Evolutionary conservation across 2,797 vertebrate species (phyloP).

Genomic region (Spea hammondii): DNA sequence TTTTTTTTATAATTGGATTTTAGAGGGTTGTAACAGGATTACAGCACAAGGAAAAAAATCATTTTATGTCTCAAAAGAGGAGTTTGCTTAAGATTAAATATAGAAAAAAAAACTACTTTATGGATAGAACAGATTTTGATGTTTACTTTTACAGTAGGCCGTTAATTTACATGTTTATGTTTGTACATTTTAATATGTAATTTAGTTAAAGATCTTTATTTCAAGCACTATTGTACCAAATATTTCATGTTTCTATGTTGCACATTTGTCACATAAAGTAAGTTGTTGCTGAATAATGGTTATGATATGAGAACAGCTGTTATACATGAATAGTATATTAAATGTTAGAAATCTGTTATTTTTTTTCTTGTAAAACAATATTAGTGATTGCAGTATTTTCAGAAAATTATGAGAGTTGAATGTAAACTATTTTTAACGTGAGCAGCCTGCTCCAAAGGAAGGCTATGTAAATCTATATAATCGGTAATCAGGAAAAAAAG

Average conservation of each 20-base stretch:
- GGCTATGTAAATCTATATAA: slow-evolving; percentile 69
- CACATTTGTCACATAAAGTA: slow-evolving; percentile 73
- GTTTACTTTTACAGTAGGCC: slow-evolving; percentile 82
- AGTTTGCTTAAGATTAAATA: slow-evolving; percentile 78
- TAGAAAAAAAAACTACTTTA: slow-evolving; percentile 79
- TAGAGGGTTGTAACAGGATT: slow-evolving; percentile 76
- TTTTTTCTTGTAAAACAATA: slow-evolving; percentile 73
- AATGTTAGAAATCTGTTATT: slow-evolving; percentile 76
- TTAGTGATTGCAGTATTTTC: slow-evolving; percentile 82
- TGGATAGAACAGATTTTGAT: slow-evolving; percentile 81
- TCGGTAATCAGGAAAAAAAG: slow-evolving; percentile 65
- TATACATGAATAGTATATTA: slow-evolving; percentile 76
- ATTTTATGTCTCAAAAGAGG: slow-evolving; percentile 80
- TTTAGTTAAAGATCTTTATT: slow-evolving; percentile 76
- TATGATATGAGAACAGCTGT: slow-evolving; percentile 73
- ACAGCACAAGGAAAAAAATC: slow-evolving; percentile 71
- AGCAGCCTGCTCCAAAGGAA: slow-evolving; percentile 70
- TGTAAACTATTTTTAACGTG: slow-evolving; percentile 75
- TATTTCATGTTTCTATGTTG: slow-evolving; percentile 82
- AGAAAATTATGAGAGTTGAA: slow-evolving; percentile 76
- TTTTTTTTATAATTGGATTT: slow-evolving; percentile 69
- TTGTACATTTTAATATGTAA: slow-evolving; percentile 75
- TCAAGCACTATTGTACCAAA: slow-evolving; percentile 82
- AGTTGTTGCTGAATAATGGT: slow-evolving; percentile 81
- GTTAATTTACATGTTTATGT: slow-evolving; percentile 79